Evolutionary conservation across 2,888 invertebrate species (phyloP), one percentile per base, ranked within the genome.

Genomic region (Suillia variegata): DNA sequence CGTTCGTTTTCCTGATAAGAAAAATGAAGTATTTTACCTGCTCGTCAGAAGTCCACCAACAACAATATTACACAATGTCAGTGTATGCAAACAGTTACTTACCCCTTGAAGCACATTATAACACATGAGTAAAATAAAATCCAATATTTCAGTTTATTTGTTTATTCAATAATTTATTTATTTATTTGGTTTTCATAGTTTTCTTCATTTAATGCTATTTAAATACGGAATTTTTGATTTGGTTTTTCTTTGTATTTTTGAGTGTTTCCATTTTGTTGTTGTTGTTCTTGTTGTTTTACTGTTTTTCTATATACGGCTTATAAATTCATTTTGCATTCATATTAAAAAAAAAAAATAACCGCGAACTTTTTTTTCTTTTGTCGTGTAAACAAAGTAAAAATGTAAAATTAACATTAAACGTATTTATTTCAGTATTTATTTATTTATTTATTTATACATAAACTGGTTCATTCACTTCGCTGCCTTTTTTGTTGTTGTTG

Each of bases 81-180:
- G n/a, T n/a, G n/a, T n/a, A n/a, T n/a, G n/a, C n/a, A n/a, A n/a
- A n/a, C n/a, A n/a, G n/a, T n/a, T n/a, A n/a, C n/a, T n/a, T n/a
- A n/a, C n/a, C n/a, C n/a, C n/a, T n/a, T n/a, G n/a, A n/a, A n/a
- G n/a, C n/a, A n/a, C n/a, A n/a, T n/a, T n/a, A n/a, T n/a, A n/a
- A n/a, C n/a, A n/a, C n/a, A n/a, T n/a, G n/a, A n/a, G n/a, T n/a
- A n/a, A n/a, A n/a, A n/a, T n/a, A n/a, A n/a, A n/a, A n/a, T n/a
- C n/a, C n/a, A n/a, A n/a, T n/a, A n/a, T n/a, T n/a, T n/a, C n/a
- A n/a, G n/a, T n/a, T n/a, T n/a, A n/a, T n/a, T n/a, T n/a, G n/a
- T 56, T 56, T 56, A 34, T 56, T 50, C 50, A 56, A 56, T 56
- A 51, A 56, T 56, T 56, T 56, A 24, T 56, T 56, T 56, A 56